A percentile compares a stretch with the other conserved stretches of the same genome.
Evolutionary conservation across 2,113 vertebrate genomes (phyloP).

Genomic region (Telmatochromis sp.): DNA sequence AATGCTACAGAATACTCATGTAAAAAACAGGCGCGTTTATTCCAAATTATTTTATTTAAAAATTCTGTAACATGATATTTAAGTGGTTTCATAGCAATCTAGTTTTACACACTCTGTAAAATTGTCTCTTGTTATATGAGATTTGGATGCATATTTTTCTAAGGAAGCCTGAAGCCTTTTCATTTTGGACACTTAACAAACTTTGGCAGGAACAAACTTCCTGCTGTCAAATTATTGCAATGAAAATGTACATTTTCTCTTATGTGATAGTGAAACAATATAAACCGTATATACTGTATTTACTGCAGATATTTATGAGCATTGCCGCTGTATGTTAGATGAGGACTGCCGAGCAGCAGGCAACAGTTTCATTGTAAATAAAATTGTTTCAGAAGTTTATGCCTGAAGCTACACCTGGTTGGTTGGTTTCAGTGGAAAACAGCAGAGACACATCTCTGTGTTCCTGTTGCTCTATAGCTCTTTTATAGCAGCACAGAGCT

Average conservation of each 20-base stretch:
- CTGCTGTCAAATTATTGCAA: not conserved
- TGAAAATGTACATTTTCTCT: not conserved
- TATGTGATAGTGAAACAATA: not conserved
- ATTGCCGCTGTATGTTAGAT: not conserved
- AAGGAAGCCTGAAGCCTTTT: not conserved
- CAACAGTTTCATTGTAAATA: not conserved
- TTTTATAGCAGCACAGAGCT: not conserved
- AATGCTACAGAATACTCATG: not conserved
- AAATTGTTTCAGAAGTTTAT: not conserved
- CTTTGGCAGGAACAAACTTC: not conserved
- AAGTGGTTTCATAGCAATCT: not conserved
- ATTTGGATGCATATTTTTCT: not conserved
- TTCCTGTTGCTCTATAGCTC: not conserved
- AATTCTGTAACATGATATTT: not conserved
- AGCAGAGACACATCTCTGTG: fast-evolving
- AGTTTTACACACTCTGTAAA: not conserved
- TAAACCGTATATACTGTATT: not conserved
- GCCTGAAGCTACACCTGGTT: not conserved
- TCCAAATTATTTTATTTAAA: not conserved
- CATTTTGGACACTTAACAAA: not conserved
- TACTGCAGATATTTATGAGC: not conserved
- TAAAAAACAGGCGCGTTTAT: not conserved
- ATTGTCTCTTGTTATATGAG: not conserved
- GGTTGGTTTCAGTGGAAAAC: not conserved
- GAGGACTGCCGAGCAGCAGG: not conserved